A percentile compares a stretch with the other conserved stretches of the same genome.
Conservation (phyloP, 2,113 vertebrate genomes). For the Scalopus aquaticus region DNA sequence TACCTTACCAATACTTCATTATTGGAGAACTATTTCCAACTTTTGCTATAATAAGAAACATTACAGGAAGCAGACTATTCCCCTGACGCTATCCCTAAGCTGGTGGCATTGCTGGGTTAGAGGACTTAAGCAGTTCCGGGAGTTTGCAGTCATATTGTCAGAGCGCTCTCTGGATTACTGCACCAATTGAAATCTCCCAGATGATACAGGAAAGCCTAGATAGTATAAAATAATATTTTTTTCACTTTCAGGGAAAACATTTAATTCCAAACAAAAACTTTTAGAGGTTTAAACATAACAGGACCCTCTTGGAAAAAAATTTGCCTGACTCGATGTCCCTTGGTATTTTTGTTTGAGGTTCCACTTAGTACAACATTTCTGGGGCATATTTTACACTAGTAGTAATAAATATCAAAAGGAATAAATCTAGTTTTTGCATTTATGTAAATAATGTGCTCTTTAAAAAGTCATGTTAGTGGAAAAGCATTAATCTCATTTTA, state of each 20-base stretch:
- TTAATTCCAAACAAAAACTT: conserved; percentile 35
- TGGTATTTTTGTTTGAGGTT: not conserved
- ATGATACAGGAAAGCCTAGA: not conserved
- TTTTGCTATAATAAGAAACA: too few relatives aligned
- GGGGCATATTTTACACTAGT: not conserved
- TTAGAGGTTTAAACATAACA: not conserved
- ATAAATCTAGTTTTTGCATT: conserved; percentile 39
- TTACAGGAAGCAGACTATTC: not conserved
- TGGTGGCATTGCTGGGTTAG: not conserved
- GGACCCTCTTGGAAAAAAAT: not conserved
- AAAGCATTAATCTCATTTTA: not conserved
- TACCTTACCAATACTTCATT: not conserved
- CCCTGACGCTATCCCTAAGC: not conserved
- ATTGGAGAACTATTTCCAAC: too few relatives aligned
- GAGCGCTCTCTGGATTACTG: not conserved
- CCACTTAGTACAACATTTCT: not conserved
- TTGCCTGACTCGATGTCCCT: not conserved
- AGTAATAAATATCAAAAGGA: conserved; percentile 30
- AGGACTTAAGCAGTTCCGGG: not conserved
- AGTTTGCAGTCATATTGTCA: not conserved
- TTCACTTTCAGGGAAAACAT: not conserved
- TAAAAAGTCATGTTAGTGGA: conserved; percentile 1
- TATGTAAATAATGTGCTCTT: conserved; percentile 6
- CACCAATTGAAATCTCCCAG: not conserved
- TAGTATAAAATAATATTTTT: not conserved